Conservation (phyloP, 2,888 invertebrate genomes). For the Lottia gigantea region DNA sequence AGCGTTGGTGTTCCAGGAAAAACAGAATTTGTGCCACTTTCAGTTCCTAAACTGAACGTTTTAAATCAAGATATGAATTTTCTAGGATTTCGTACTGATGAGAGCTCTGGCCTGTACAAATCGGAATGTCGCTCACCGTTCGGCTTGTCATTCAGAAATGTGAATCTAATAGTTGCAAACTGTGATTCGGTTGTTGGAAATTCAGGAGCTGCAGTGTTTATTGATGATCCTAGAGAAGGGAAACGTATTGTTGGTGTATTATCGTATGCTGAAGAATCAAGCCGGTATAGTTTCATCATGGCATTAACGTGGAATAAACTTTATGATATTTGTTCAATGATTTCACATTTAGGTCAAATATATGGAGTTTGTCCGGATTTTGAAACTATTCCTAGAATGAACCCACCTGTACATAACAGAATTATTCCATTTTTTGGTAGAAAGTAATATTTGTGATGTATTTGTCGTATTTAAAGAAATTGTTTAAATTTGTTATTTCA, state of each 20-base stretch:
- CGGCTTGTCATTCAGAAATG: conserved; percentile 40
- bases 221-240: conserved; percentile 43
- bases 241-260: conserved; percentile 55
- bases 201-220: conserved; percentile 57
- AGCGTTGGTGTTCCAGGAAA: conserved; percentile 49
- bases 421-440: conserved; percentile 46
- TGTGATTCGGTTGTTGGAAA: conserved; percentile 56
- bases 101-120: conserved; percentile 38
- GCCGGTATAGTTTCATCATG: conserved; percentile 48
- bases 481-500: no score
- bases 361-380: conserved; percentile 46
- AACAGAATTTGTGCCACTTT: conserved; percentile 49
- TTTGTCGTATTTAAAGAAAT: no score
- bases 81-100: conserved; percentile 45
- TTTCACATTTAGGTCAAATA: conserved; percentile 41
- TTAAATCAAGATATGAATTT: conserved; percentile 50
- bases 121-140: conserved; percentile 46
- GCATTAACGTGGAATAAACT: conserved; percentile 54
- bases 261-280: conserved; percentile 41
- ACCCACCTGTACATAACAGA: conserved; percentile 27
- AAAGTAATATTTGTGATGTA: neutral
- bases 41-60: conserved; percentile 41
- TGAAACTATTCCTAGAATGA: conserved; percentile 24
- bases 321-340: conserved; percentile 55
- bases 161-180: conserved; percentile 50